A percentile compares a stretch with the other conserved stretches of the same genome.
These are phyloP conservation scores for Hololepta plana DNA, from an alignment of 2,888 invertebrate genomes.

Conservation along the genomic window DNA sequence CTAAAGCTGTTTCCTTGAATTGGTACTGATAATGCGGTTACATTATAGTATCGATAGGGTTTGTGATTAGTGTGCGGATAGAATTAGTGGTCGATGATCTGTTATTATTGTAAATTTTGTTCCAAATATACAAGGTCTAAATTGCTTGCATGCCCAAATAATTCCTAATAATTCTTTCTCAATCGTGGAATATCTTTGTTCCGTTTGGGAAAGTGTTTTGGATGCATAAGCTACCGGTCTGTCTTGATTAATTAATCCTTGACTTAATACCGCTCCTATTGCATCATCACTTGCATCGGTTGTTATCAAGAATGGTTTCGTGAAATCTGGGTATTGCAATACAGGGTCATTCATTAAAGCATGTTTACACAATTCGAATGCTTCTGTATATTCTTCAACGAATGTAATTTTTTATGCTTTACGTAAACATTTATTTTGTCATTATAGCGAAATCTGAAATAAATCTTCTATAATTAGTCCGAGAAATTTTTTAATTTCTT, in stretches of 20 bases:
- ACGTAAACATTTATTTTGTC: constrained; percentile 5
- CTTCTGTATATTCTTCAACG: neutral
- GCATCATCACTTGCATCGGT: constrained; percentile 8
- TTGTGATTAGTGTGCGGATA: no score
- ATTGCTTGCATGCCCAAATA: constrained; percentile 8
- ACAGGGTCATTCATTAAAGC: constrained; percentile 5
- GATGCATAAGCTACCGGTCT: constrained; percentile 10
- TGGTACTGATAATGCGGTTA: no score
- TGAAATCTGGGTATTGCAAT: constrained; percentile 6
- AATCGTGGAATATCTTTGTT: constrained; percentile 9
- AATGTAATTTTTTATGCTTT: constrained; percentile 3
- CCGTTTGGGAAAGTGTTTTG: constrained; percentile 9
- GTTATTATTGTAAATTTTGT: no score
- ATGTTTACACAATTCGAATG: constrained; percentile 1
- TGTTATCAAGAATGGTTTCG: constrained; percentile 7
- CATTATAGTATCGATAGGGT: no score
- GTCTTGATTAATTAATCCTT: constrained; percentile 8
- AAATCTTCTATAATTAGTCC: constrained; percentile 14
- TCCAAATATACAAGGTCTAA: no score
- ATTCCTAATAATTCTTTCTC: constrained; percentile 10
- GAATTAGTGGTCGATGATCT: no score
- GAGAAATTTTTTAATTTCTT: constrained; percentile 14
- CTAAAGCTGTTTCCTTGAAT: no score
- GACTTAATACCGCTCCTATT: constrained; percentile 9
- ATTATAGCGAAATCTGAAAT: constrained; percentile 6